Percentiles rank a stretch among this genome's conserved stretches.
Evolutionary conservation across 2,888 invertebrate genomes (phyloP).

Genomic region (Archips crataeganus): DNA sequence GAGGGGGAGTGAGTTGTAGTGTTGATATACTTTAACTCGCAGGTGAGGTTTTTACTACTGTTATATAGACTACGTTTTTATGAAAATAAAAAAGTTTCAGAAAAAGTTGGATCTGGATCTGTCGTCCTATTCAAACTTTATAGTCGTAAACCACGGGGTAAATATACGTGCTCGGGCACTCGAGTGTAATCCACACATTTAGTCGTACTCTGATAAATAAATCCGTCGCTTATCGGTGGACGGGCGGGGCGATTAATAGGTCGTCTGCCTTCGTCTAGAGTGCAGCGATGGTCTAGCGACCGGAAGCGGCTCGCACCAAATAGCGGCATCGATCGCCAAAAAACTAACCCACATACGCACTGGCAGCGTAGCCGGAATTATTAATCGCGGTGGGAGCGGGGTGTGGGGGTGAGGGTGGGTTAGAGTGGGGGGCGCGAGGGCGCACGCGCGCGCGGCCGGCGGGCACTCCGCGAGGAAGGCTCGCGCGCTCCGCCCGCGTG

Average conservation of each 20-base stretch:
- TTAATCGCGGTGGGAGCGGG: conserved; percentile 80
- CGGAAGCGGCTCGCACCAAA: conserved; percentile 78
- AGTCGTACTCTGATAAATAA: conserved; percentile 10
- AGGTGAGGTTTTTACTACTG: background rate
- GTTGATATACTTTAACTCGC: background rate
- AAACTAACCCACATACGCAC: conserved; percentile 86
- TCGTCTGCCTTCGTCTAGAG: conserved; percentile 68
- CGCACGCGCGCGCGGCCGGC: conserved; percentile 52
- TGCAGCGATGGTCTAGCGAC: conserved; percentile 68
- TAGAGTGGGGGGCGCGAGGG: conserved; percentile 46
- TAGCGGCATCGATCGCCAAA: conserved; percentile 85
- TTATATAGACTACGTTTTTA: background rate
- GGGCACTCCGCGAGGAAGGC: conserved; percentile 82
- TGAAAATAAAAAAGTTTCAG: background rate
- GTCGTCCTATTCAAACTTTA: background rate
- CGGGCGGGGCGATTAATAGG: conserved; percentile 70
- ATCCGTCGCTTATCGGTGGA: conserved; percentile 52
- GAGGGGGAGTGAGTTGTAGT: background rate
- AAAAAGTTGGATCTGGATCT: background rate
- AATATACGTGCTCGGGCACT: conserved; percentile 7
- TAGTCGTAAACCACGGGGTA: background rate
- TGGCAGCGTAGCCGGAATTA: conserved; percentile 85
- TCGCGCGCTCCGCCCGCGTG: conserved; percentile 83
- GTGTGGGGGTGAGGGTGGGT: conserved; percentile 59
- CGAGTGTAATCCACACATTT: conserved; percentile 11